Base-by-base conservation (phyloP, 2,888 invertebrate species). In the Lasioglossum malachurum region DNA sequence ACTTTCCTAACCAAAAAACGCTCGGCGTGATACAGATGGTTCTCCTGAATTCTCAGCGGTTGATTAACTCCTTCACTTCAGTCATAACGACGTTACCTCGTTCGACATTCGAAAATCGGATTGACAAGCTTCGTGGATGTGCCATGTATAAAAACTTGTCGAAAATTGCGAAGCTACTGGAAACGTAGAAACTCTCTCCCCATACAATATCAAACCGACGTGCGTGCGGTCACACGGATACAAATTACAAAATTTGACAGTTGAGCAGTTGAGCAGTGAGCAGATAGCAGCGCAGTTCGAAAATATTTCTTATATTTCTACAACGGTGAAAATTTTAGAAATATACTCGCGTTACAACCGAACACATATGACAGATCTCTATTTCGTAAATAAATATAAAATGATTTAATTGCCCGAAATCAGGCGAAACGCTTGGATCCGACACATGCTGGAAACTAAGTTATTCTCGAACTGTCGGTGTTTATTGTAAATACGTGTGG, bases 391-490 rank as follows among this genome's bases (percentile, higher is more conserved):
- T 57, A n/a, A 57, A 57, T n/a, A 57, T 12, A n/a, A n/a, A 57
- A 4, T 57, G n/a, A n/a, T n/a, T 83, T 46, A 78, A 87, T 87
- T 82, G 53, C 38, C 44, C 72, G 71, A 57, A 78, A 74, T n/a
- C 38, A 69, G 23, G n/a, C 8, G n/a, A 75, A 19, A 14, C 10
- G 14, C 75, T 53, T 41, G 23, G 46, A 67, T 41, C 35, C 14
- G 38, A 35, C 44, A 46, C 76, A 84, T 57, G 72, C 53, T 82
- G 69, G 16, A 7, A 19, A 64, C 31, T 44, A 67, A 38, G 83
- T 77, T 88, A 73, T 81, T 89, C 83, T 84, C 57, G 75, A 81
- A 69, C 19, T 4, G 46, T 49, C 53, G 31, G 14, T n/a, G 74
- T 81, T 79, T 78, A 67, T 76, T 75, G 46, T 46, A 76, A 27